Evolutionary conservation across 2,797 vertebrate species (phyloP).

Genomic region (Geotrypetes seraphini): DNA sequence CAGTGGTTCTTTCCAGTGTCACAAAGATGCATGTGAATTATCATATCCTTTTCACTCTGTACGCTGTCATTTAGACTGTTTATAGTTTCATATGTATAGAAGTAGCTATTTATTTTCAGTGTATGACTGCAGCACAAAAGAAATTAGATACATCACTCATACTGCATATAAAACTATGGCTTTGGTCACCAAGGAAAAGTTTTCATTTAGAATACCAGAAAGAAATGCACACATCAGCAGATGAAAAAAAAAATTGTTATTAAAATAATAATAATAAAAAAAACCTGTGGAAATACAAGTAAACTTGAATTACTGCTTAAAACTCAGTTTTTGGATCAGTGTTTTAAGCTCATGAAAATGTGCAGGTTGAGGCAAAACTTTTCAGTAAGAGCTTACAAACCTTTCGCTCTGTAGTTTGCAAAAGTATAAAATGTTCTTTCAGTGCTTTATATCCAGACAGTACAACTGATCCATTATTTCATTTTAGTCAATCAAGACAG

Average conservation of each 20-base stretch:
- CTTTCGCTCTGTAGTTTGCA: not conserved
- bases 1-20: constrained; percentile 13
- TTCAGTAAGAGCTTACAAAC: not conserved
- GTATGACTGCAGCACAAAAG: constrained; percentile 14
- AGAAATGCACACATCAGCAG: constrained; percentile 28
- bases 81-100: constrained; percentile 17
- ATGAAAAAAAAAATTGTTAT: constrained; percentile 13
- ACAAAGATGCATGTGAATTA: constrained; percentile 7
- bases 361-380: not conserved
- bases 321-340: constrained; percentile 2
- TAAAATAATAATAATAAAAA: constrained; percentile 1
- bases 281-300: constrained; percentile 12
- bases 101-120: constrained; percentile 21
- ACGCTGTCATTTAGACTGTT: constrained; percentile 4
- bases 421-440: constrained; percentile 1
- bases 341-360: constrained; percentile 1
- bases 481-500: no score
- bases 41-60: constrained; percentile 7
- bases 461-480: no score
- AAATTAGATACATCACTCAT: constrained; percentile 37
- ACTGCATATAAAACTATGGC: constrained; percentile 16
- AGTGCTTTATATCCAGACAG: not conserved
- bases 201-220: constrained; percentile 18
- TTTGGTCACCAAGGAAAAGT: constrained; percentile 18
- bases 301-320: constrained; percentile 8